Percentiles rank a stretch among this genome's conserved stretches.
These are phyloP conservation scores for Athene cunicularia DNA, from an alignment of 2,113 vertebrate genomes.

Conservation along the genomic window DNA sequence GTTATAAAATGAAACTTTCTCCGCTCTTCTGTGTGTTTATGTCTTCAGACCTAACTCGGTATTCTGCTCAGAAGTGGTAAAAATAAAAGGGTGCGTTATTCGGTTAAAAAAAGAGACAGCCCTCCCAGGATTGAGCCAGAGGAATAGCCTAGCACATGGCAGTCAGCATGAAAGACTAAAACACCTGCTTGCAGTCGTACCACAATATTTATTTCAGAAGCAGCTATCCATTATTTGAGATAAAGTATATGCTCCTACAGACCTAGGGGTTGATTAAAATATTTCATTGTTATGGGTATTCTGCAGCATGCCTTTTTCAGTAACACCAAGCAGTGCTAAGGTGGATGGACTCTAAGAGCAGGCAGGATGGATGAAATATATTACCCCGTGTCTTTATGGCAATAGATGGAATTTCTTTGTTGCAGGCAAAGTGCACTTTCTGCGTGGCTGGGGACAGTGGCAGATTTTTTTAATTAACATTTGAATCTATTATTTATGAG, in stretches of 20 bases:
- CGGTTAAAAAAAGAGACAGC: not conserved
- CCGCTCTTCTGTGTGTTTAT: not conserved
- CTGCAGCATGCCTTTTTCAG: not conserved
- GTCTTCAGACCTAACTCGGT: not conserved
- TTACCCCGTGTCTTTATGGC: not conserved
- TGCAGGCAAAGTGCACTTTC: not conserved
- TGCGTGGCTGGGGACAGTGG: not conserved
- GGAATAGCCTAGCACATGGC: not conserved
- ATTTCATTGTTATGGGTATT: not conserved
- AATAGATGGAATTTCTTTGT: not conserved
- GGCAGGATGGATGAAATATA: not conserved
- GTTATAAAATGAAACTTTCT: not conserved
- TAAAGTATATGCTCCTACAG: not conserved
- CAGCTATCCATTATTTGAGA: not conserved
- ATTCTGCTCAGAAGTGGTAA: not conserved
- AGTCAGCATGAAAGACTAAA: not conserved
- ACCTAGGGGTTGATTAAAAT: not conserved
- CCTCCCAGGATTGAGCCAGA: not conserved
- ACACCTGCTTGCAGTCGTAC: not conserved
- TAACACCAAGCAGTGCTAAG: not conserved
- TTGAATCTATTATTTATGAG: slow-evolving; percentile 47
- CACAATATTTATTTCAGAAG: not conserved
- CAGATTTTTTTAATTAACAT: slow-evolving; percentile 39
- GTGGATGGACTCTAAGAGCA: not conserved
- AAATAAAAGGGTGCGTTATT: not conserved